Percentiles rank a stretch among this genome's conserved stretches.
These are phyloP conservation scores for Melitaea cinxia DNA, from an alignment of 1,140 invertebrate species.

Conservation along the genomic window DNA sequence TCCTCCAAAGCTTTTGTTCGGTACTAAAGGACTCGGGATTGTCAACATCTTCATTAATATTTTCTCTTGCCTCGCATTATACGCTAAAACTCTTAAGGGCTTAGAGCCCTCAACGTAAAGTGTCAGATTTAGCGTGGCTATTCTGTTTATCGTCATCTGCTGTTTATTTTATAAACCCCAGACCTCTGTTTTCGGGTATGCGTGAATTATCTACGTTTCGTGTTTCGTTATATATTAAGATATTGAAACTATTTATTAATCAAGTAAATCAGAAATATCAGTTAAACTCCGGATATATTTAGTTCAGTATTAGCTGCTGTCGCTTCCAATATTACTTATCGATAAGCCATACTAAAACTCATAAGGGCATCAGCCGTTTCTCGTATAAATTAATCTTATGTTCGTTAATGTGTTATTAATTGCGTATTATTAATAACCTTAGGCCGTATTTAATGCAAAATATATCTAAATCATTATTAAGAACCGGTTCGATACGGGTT, in stretches of 20 bases:
- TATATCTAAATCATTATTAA: constrained; percentile 10
- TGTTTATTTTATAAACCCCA: constrained; percentile 7
- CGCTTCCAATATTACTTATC: constrained; percentile 15
- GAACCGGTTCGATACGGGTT: constrained; percentile 36
- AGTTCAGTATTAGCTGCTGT: background rate
- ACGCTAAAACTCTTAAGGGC: constrained; percentile 44
- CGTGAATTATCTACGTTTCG: background rate
- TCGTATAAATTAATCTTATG: constrained; percentile 24
- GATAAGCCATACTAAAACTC: constrained; percentile 18
- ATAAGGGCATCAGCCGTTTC: constrained; percentile 20
- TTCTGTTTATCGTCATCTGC: constrained; percentile 13
- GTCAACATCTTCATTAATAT: constrained; percentile 75
- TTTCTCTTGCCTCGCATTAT: constrained; percentile 49
- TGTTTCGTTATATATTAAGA: background rate
- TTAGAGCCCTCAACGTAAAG: constrained; percentile 37
- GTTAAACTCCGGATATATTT: background rate
- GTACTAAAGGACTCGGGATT: constrained; percentile 54
- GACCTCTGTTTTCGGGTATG: background rate
- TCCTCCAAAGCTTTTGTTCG: constrained; percentile 54
- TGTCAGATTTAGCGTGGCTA: constrained; percentile 34
- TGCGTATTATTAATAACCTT: constrained; percentile 7
- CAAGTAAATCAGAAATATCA: background rate
- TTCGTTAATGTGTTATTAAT: constrained; percentile 26
- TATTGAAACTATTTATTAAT: background rate
- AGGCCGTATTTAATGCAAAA: background rate